These are phyloP conservation scores for Habroteleia sp. DNA, from an alignment of 2,888 invertebrate genomes.

Conservation along the genomic window DNA sequence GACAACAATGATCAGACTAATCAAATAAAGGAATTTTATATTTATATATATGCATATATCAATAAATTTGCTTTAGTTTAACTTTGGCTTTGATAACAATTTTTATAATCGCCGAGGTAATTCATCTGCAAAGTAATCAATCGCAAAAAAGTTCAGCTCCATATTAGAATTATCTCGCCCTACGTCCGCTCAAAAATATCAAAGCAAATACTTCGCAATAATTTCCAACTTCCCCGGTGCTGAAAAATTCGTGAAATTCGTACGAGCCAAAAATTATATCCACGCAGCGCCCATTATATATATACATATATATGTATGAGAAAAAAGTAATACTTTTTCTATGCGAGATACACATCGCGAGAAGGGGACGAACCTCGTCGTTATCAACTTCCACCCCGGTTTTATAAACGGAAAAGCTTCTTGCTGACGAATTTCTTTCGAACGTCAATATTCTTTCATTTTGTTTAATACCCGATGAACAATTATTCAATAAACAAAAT, in stretches of 20 bases:
- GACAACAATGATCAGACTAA: too few species aligned
- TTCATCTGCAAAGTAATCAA: slow-evolving; percentile 10
- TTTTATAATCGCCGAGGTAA: too few species aligned
- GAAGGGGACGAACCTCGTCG: slow-evolving; percentile 69
- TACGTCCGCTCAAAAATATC: slow-evolving; percentile 19
- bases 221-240: slow-evolving; percentile 24
- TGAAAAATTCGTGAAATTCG: slow-evolving; percentile 45
- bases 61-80: too few species aligned
- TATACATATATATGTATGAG: too few species aligned
- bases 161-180: too few species aligned
- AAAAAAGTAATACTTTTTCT: slow-evolving; percentile 54
- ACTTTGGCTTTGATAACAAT: too few species aligned
- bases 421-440: slow-evolving; percentile 71
- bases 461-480: slow-evolving; percentile 65
- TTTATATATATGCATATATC: too few species aligned
- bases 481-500: slow-evolving; percentile 6
- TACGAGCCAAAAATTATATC: slow-evolving; percentile 44
- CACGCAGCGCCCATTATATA: slow-evolving; percentile 14
- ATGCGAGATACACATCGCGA: slow-evolving; percentile 45
- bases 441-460: slow-evolving; percentile 71
- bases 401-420: slow-evolving; percentile 70
- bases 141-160: slow-evolving; percentile 1
- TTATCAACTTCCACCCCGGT: slow-evolving; percentile 73
- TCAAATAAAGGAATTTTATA: too few species aligned
- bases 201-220: slow-evolving; percentile 36